Conservation (phyloP, 2,888 invertebrate genomes). For the Lottia scabra region DNA sequence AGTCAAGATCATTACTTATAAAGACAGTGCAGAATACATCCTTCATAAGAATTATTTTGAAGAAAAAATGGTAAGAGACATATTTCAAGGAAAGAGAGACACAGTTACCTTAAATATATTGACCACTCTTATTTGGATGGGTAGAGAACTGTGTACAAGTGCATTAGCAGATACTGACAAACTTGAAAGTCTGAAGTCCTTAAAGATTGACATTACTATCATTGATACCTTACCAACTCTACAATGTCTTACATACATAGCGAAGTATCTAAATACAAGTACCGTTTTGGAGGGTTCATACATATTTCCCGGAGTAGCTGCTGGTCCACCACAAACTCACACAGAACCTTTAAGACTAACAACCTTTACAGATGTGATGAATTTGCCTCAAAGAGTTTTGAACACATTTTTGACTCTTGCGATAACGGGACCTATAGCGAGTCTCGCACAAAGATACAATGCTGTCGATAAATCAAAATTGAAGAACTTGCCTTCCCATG, state of each 20-base stretch:
- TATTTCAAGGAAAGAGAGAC: background rate
- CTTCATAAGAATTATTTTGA: background rate
- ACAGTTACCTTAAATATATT: background rate
- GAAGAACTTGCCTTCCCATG: background rate
- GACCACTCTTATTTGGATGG: background rate
- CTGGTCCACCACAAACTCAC: slow-evolving; percentile 11
- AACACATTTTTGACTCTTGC: background rate
- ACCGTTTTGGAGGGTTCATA: background rate
- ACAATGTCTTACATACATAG: background rate
- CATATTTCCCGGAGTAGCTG: background rate
- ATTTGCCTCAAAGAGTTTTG: slow-evolving; percentile 8
- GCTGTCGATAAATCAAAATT: background rate
- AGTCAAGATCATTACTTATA: background rate
- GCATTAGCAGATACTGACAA: slow-evolving; percentile 4
- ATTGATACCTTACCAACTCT: background rate
- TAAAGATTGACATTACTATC: slow-evolving; percentile 11
- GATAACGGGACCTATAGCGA: background rate
- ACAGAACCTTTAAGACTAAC: slow-evolving; percentile 2
- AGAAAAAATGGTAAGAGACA: background rate
- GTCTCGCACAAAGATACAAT: background rate
- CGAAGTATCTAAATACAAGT: slow-evolving; percentile 8
- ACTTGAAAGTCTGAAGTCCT: slow-evolving; percentile 6
- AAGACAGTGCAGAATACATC: background rate
- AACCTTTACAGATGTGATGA: slow-evolving; percentile 12
- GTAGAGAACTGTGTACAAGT: background rate